Conservation (phyloP, 2,888 invertebrate genomes). For the Trichogramma dendrolimi region DNA sequence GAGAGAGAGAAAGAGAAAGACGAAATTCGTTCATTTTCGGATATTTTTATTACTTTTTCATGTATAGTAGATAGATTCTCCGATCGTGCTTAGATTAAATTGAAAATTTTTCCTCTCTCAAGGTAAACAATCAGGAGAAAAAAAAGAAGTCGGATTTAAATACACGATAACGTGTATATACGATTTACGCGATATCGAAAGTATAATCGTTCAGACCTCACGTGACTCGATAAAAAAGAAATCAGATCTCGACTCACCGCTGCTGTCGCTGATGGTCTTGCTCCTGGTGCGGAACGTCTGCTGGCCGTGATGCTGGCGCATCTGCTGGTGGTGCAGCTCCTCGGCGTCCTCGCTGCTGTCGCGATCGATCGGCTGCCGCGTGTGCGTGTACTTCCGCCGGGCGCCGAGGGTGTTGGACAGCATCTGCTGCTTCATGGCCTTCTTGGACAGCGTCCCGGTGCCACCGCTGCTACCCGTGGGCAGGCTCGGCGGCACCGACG, state of each 20-base stretch:
- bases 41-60: too few relatives aligned
- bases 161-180: too few relatives aligned
- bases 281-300: slow-evolving; percentile 63
- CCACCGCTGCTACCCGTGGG: neutral
- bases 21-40: too few relatives aligned
- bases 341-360: slow-evolving; percentile 78
- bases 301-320: slow-evolving; percentile 34
- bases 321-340: slow-evolving; percentile 57
- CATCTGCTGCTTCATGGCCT: slow-evolving; percentile 76
- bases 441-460: slow-evolving; percentile 62
- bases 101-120: too few relatives aligned
- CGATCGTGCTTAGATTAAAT: too few relatives aligned
- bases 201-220: too few relatives aligned
- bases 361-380: slow-evolving; percentile 69
- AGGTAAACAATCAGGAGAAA: too few relatives aligned
- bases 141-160: too few relatives aligned
- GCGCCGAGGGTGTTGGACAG: slow-evolving; percentile 54
- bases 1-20: too few relatives aligned
- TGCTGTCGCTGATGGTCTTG: slow-evolving; percentile 84
- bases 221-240: neutral
- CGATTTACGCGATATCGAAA: too few relatives aligned
- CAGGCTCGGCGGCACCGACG: slow-evolving; percentile 25
- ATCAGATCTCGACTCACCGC: slow-evolving; percentile 55
- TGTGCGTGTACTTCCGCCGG: slow-evolving; percentile 46
- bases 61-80: too few relatives aligned